Percentiles rank a stretch among this genome's conserved stretches.
Conservation (phyloP, 2,113 vertebrate species). For the Rhinopithecus roxellana region DNA sequence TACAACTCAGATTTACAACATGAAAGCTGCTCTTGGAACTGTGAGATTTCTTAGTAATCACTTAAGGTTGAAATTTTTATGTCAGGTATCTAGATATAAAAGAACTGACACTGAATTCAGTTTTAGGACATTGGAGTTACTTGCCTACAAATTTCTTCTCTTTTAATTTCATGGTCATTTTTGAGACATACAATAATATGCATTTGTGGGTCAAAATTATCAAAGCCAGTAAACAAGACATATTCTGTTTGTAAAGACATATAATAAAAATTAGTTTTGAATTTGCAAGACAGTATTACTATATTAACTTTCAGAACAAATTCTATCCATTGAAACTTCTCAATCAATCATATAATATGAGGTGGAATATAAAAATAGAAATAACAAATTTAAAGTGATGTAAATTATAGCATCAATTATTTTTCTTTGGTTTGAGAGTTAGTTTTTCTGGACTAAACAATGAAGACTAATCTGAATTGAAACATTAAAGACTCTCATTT, state of each 20-base stretch:
- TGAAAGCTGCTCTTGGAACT: neutral
- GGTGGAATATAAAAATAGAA: neutral
- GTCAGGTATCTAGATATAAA: neutral
- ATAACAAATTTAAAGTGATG: neutral
- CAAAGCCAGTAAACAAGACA: neutral
- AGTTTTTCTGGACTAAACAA: neutral
- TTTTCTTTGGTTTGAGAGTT: neutral
- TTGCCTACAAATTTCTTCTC: neutral
- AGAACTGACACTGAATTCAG: neutral
- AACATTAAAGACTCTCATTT: neutral
- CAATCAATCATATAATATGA: neutral
- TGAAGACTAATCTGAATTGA: neutral
- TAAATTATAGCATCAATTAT: neutral
- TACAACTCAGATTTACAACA: neutral
- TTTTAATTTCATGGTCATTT: neutral
- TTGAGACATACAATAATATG: neutral
- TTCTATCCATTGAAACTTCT: neutral
- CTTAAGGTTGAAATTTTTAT: neutral
- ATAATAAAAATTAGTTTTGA: neutral
- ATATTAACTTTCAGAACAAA: constrained; percentile 3
- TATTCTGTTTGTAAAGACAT: neutral
- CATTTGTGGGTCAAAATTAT: neutral
- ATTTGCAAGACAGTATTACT: neutral
- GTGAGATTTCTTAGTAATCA: neutral
- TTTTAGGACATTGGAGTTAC: neutral